Evolutionary conservation across 2,888 invertebrate species (phyloP), one percentile per base, ranked within the genome.

Genomic region (Zygothrica quintamaculata): DNA sequence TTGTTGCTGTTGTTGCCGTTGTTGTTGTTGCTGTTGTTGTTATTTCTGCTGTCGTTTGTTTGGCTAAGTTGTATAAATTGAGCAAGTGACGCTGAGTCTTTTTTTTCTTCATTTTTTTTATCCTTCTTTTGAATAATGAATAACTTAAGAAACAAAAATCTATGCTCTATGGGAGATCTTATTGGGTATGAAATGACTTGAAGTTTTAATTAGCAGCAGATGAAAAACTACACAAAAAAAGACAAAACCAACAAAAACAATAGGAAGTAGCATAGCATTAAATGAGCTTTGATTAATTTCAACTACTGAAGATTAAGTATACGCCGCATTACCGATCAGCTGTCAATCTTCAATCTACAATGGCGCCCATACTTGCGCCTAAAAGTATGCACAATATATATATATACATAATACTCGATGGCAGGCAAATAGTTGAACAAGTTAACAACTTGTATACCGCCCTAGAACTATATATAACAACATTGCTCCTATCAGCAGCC

Each of bases 61-160:
- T 53, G 43, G 56, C 62, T 56, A 77, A 79, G 67, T 77, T 82
- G 46, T 64, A 55, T 52, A 65, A 59, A 64, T 60, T 51, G 22
- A 16, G 31, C 33, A 29, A 64, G 50, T 42, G 39, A 16, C 22
- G 16, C 13, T 37, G 33, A 22, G 40, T 12, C 31, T 12, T n/a
- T 48, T 58, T 37, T 12, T 39, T 12, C 7, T 22, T 4, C 15
- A n/a, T 22, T 7, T 48, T 18, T 31, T 34, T 34, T 11, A 11
- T 9, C 6, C 25, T 16, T 48, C 37, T 18, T 56, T 31, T 65
- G 55, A 70, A 52, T 64, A 70, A 60, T 43, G 40, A 33, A 52
- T 33, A 66, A 58, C 33, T 44, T 29, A 36, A 31, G 36, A 15
- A 53, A 57, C 8, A 25, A 2, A 65, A 55, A 67, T 65, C 71